phyloP scores from a whole-genome alignment of 2,888 invertebrate species.

The Chloromyia formosa region DNA sequence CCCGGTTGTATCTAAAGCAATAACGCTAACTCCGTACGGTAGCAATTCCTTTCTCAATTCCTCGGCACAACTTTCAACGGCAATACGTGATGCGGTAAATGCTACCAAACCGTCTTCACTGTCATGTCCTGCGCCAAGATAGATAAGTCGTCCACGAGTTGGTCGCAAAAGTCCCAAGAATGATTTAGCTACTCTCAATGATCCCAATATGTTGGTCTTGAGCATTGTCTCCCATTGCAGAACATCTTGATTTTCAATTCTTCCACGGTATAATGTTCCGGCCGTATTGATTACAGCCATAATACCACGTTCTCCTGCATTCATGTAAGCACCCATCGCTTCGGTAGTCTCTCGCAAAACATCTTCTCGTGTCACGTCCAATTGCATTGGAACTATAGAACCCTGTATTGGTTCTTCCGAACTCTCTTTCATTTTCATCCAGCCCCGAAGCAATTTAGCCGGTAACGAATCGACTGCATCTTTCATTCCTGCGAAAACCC shows the following conservation, averaged over 20 bases:
- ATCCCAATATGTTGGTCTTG: slow-evolving; percentile 76
- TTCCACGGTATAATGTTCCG: slow-evolving; percentile 77
- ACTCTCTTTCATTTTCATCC: slow-evolving; percentile 71
- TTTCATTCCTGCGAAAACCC: slow-evolving; percentile 79
- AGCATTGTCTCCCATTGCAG: slow-evolving; percentile 73
- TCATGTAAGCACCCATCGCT: slow-evolving; percentile 80
- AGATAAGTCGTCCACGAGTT: slow-evolving; percentile 73
- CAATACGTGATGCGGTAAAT: slow-evolving; percentile 73
- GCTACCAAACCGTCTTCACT: slow-evolving; percentile 67
- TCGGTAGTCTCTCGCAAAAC: slow-evolving; percentile 81
- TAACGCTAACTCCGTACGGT: slow-evolving; percentile 76
- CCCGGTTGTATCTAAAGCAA: slow-evolving; percentile 78
- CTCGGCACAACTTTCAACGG: slow-evolving; percentile 82
- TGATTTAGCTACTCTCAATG: slow-evolving; percentile 77
- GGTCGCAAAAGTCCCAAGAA: slow-evolving; percentile 77
- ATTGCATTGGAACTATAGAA: slow-evolving; percentile 74
- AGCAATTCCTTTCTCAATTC: slow-evolving; percentile 76
- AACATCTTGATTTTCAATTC: slow-evolving; percentile 72
- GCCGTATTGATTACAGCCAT: slow-evolving; percentile 86
- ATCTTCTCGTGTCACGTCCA: slow-evolving; percentile 84
- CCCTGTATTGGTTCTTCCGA: slow-evolving; percentile 62
- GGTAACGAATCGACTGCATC: slow-evolving; percentile 69
- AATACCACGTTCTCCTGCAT: slow-evolving; percentile 82
- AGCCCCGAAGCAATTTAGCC: slow-evolving; percentile 69
- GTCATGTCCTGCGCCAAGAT: slow-evolving; percentile 67